A percentile compares a stretch with the other conserved stretches of the same genome.
These are phyloP conservation scores for Lepidochrysops patricia DNA, from an alignment of 2,888 invertebrate genomes.

Conservation along the genomic window DNA sequence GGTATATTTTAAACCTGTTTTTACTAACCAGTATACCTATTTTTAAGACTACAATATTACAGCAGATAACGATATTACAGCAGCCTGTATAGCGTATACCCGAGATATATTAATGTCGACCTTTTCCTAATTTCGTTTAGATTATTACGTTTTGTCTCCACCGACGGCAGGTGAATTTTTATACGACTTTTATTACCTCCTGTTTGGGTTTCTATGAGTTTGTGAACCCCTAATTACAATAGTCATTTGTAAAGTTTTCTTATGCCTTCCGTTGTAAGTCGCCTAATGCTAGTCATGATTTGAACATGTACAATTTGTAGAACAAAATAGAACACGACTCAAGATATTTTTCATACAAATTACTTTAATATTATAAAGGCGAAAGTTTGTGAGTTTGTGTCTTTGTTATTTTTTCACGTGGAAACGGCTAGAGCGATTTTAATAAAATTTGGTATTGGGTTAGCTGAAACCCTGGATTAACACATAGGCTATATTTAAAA, in stretches of 20 bases:
- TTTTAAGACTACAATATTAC: neutral
- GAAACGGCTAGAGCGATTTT: too few species aligned
- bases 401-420: too few species aligned
- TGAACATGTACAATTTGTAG: neutral
- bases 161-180: constrained; percentile 26
- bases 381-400: too few species aligned
- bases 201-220: neutral
- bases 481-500: too few species aligned
- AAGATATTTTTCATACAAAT: too few species aligned
- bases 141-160: constrained; percentile 28
- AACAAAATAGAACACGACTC: neutral
- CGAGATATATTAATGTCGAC: constrained; percentile 7
- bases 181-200: constrained; percentile 1
- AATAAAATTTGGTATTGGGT: too few species aligned
- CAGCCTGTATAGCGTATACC: constrained; percentile 19
- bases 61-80: neutral
- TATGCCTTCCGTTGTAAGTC: neutral
- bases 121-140: constrained; percentile 24
- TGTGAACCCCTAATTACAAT: neutral
- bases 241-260: constrained; percentile 1
- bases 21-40: neutral
- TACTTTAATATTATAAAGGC: too few species aligned
- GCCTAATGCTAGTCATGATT: neutral
- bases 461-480: too few species aligned
- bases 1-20: too few species aligned